Evolutionary conservation across 2,888 invertebrate species (phyloP).

Genomic region (Molorchus minor): DNA sequence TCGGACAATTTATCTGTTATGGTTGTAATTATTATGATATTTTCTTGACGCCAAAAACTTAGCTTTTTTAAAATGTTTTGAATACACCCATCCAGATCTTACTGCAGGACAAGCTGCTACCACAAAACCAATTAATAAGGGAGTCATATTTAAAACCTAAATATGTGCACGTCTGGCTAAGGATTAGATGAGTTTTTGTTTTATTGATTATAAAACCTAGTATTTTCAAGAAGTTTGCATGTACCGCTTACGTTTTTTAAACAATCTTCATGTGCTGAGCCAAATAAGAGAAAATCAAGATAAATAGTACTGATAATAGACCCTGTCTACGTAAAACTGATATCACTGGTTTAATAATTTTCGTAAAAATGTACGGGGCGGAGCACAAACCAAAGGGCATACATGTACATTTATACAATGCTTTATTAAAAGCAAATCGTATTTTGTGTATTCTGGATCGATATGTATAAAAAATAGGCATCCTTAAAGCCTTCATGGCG

Average conservation of each 20-base stretch:
- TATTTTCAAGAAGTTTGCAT: conserved; percentile 4
- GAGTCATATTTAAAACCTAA: conserved; percentile 16
- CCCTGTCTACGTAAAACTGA: conserved; percentile 4
- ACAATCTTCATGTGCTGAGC: background rate
- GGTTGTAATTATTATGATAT: background rate
- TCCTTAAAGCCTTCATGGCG: conserved; percentile 2
- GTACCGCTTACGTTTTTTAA: background rate
- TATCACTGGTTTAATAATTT: conserved; percentile 26
- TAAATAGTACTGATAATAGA: conserved; percentile 6
- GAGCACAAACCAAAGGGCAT: conserved; percentile 11
- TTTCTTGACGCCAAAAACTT: conserved; percentile 5
- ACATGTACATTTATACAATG: conserved; percentile 10
- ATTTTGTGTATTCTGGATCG: conserved; percentile 18
- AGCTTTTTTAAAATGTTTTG: conserved; percentile 19
- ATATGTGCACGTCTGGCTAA: conserved; percentile 5
- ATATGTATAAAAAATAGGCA: conserved; percentile 9
- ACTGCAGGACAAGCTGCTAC: conserved; percentile 39
- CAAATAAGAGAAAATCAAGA: background rate
- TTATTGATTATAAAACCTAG: conserved; percentile 12
- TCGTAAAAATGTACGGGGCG: conserved; percentile 21
- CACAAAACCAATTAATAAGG: conserved; percentile 29
- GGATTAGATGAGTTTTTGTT: conserved; percentile 1
- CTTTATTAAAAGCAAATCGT: conserved; percentile 19
- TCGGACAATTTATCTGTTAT: background rate
- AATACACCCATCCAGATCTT: conserved; percentile 31